Evolutionary conservation across 1,140 invertebrate species (phyloP), one percentile per base, ranked within the genome.

Genomic region (Halesus radiatus): DNA sequence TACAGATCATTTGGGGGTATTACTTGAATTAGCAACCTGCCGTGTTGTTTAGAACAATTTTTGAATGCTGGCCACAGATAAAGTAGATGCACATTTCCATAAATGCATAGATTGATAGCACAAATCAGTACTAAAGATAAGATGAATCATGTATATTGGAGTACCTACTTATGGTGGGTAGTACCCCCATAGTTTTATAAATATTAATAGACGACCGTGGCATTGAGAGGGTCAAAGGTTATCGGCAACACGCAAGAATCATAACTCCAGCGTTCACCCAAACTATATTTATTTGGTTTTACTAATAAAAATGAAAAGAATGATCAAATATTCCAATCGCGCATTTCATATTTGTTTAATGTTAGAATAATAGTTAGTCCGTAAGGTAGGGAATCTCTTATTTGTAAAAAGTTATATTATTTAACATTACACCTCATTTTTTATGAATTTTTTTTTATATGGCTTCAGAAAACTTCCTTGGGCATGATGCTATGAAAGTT

Each of bases 321-420:
- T 66, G 15, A 22, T 26, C 22, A 15, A 66, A 37, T 6, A 29
- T 66, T n/a, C 29, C 62, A 26, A 26, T 66, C 62, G 5, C 16
- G 15, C 62, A 29, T 26, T 66, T n/a, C 62, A 66, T 37, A 22
- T 66, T 64, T 26, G 22, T 66, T 26, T 26, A 29, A 66, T 29
- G 22, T 66, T 66, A 66, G 5, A 45, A 45, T 45, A 32, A 66
- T 29, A 66, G 26, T 66, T 66, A 66, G 62, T 66, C 62, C 22
- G 62, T 66, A 66, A 66, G 62, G 29, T 66, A 66, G 16, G 62
- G 62, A 66, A 66, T 66, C 62, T 66, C 62, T 66, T 29, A 66
- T 7, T 66, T 66, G 62, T 26, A 37, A 6, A 66, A 66, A 66
- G n/a, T 22, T 66, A 64, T 32, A 26, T 66, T 66, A 16, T 26